These are phyloP conservation scores for Altica lythri DNA, from an alignment of 2,888 invertebrate species.

Conservation along the genomic window DNA sequence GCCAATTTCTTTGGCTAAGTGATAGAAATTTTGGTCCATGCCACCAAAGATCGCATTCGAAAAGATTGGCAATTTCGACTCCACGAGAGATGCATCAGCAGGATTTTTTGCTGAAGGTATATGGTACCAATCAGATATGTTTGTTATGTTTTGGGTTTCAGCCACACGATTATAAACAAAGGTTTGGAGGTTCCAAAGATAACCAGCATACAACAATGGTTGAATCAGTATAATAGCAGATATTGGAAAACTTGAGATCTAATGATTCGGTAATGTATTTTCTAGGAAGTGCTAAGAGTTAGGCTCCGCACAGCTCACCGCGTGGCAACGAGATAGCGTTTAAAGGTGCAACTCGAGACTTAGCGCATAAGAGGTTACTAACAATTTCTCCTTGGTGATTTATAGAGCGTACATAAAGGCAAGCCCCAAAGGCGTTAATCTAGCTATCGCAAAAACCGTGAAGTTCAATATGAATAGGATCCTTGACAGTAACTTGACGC, in stretches of 20 bases:
- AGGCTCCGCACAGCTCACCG: background rate
- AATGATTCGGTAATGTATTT: background rate
- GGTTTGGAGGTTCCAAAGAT: background rate
- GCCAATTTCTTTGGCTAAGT: too few relatives aligned
- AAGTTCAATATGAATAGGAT: background rate
- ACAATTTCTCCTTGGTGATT: background rate
- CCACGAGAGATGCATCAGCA: constrained; percentile 5
- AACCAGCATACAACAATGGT: background rate
- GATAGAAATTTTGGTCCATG: too few relatives aligned
- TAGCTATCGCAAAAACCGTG: constrained; percentile 5
- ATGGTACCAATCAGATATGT: constrained; percentile 1
- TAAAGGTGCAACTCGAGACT: constrained; percentile 2
- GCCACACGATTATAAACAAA: constrained; percentile 6
- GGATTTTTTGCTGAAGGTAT: background rate
- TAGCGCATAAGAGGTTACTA: background rate
- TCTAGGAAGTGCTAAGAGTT: background rate
- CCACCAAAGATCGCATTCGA: background rate
- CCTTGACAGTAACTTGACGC: background rate
- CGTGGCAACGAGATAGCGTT: background rate
- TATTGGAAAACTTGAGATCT: background rate
- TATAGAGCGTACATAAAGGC: background rate
- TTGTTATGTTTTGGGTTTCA: background rate
- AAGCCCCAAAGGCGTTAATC: background rate
- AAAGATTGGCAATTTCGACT: background rate
- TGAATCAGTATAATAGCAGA: background rate